Conservation (phyloP, 1,140 invertebrate species). For the Lasaia peninsularis region DNA sequence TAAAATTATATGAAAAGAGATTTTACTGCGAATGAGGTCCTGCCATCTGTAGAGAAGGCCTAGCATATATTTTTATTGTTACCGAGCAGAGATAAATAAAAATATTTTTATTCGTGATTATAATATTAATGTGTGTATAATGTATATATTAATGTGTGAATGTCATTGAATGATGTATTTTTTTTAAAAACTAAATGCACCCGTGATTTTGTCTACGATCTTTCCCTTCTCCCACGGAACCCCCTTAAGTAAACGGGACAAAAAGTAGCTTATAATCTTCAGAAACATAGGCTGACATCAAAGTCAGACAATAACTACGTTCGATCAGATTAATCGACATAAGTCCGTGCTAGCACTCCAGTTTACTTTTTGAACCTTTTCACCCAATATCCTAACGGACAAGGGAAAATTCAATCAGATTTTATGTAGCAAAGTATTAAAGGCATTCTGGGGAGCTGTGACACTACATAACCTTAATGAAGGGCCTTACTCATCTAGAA, state of each 20-base stretch:
- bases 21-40: constrained; percentile 7
- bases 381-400: neutral
- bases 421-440: constrained; percentile 3
- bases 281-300: too few species aligned
- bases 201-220: too few species aligned
- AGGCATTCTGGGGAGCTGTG: neutral
- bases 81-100: neutral
- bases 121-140: too few species aligned
- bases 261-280: too few species aligned
- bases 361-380: neutral
- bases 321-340: too few species aligned
- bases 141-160: too few species aligned
- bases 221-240: too few species aligned
- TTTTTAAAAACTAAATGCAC: too few species aligned
- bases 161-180: too few species aligned
- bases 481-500: neutral
- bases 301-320: too few species aligned
- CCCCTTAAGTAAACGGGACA: too few species aligned
- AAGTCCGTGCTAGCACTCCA: neutral
- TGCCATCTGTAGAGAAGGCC: neutral
- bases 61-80: neutral
- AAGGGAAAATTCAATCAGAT: constrained; percentile 5
- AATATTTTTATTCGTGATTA: neutral
- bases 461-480: neutral
- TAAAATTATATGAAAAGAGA: constrained; percentile 8